phyloP scores from a whole-genome alignment of 23 tunicate species.

The Halocynthia aurantium region DNA sequence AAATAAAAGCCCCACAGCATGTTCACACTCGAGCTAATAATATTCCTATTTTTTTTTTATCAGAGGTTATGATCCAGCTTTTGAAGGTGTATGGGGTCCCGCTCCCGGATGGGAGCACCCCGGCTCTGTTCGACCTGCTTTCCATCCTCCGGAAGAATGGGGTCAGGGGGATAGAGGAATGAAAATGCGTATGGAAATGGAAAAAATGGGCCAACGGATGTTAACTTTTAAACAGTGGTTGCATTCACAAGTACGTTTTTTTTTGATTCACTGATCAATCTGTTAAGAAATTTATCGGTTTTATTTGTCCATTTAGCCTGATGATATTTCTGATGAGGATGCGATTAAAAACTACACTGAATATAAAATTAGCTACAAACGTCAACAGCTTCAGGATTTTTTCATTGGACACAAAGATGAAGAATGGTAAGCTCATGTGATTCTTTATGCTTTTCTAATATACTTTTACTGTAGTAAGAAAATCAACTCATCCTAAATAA shows the following conservation, averaged over 20 bases:
- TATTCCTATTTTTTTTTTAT: neutral
- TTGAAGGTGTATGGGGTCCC: conserved; percentile 48
- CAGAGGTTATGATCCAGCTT: conserved; percentile 71
- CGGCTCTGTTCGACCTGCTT: conserved; percentile 31
- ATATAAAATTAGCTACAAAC: conserved; percentile 76
- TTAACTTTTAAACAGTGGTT: conserved; percentile 92
- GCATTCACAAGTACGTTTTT: conserved; percentile 34
- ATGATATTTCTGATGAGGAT: conserved; percentile 93
- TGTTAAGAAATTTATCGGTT: neutral
- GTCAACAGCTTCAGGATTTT: conserved; percentile 96
- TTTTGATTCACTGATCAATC: neutral
- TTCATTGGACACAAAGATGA: conserved; percentile 97
- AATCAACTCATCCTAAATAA: neutral
- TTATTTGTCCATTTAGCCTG: conserved; percentile 37
- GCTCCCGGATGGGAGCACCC: conserved; percentile 42
- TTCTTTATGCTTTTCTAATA: neutral
- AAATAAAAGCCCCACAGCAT: too few species aligned
- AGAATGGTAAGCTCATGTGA: conserved; percentile 63
- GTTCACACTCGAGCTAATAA: too few species aligned
- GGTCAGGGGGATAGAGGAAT: conserved; percentile 36
- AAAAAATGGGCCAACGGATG: conserved; percentile 49
- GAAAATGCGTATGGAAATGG: conserved; percentile 46
- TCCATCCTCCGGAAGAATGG: conserved; percentile 56
- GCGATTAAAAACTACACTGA: conserved; percentile 88
- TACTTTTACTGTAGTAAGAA: too few species aligned